Percentiles rank a stretch among this genome's conserved stretches.
Conservation (phyloP, 2,888 invertebrate genomes). For the Agrochola circellaris region DNA sequence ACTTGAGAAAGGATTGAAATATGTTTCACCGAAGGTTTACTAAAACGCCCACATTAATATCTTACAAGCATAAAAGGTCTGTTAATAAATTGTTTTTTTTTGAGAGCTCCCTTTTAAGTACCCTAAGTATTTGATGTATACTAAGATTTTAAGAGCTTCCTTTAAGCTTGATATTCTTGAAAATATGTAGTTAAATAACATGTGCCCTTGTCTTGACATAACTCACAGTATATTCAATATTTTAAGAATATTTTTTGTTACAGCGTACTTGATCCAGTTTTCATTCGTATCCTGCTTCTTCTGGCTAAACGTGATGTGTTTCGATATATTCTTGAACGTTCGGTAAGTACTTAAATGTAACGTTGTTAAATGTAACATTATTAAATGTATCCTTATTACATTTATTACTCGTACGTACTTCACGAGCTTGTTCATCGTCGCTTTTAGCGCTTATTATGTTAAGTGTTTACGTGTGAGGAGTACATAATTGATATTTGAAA, state of each 20-base stretch:
- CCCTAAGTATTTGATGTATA: constrained; percentile 6
- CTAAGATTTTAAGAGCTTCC: not conserved
- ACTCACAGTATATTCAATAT: not conserved
- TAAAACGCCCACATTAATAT: not conserved
- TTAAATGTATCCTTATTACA: constrained; percentile 59
- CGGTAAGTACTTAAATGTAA: constrained; percentile 80
- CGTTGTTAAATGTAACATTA: constrained; percentile 38
- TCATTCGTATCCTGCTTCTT: constrained; percentile 92
- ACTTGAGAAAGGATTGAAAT: not conserved
- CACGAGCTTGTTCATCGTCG: constrained; percentile 38
- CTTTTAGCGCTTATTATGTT: constrained; percentile 55
- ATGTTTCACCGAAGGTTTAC: not conserved
- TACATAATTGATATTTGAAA: constrained; percentile 40
- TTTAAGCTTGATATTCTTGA: not conserved
- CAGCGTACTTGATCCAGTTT: constrained; percentile 92
- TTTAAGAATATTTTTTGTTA: constrained; percentile 74
- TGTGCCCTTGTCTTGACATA: not conserved
- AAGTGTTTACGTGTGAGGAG: constrained; percentile 56
- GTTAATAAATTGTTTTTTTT: constrained; percentile 5
- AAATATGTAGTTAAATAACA: not conserved
- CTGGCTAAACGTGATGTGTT: constrained; percentile 93
- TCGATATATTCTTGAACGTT: constrained; percentile 92
- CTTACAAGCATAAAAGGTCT: not conserved
- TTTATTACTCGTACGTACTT: constrained; percentile 46
- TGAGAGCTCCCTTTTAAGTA: constrained; percentile 1